Conservation (phyloP, 2,797 vertebrate genomes). For the Trachops cirrhosus region DNA sequence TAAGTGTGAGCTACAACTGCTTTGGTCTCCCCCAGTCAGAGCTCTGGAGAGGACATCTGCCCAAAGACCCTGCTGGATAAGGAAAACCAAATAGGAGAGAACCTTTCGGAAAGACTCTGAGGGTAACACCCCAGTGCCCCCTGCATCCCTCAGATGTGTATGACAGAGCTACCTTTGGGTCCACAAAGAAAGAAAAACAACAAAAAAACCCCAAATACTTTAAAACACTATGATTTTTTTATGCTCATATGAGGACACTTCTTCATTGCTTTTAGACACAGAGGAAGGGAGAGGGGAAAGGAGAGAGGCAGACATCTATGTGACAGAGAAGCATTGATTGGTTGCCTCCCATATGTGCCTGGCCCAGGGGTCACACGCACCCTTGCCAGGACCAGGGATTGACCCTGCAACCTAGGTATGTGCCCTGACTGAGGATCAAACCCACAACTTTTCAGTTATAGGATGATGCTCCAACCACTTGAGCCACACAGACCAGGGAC, state of each 20-base stretch:
- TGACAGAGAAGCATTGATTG: background rate
- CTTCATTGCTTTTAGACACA: background rate
- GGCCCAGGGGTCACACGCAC: too few relatives aligned
- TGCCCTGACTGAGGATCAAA: background rate
- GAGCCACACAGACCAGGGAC: background rate
- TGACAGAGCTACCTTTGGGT: background rate
- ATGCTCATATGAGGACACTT: background rate
- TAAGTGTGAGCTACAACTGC: background rate
- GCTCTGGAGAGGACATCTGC: background rate
- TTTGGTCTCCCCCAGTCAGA: background rate
- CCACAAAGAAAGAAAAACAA: background rate
- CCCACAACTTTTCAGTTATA: background rate
- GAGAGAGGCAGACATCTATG: background rate
- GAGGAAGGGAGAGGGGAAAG: background rate
- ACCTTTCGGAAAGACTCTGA: background rate
- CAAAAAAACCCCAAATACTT: background rate
- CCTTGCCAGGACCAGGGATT: too few relatives aligned
- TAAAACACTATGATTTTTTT: background rate
- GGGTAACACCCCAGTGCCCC: background rate
- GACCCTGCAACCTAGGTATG: too few relatives aligned
- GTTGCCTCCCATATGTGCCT: background rate
- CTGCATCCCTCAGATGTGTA: fast-evolving
- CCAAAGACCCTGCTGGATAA: too few relatives aligned
- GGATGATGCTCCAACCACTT: background rate
- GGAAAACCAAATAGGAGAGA: background rate